A percentile compares a stretch with the other conserved stretches of the same genome.
phyloP scores from a whole-genome alignment of 2,797 vertebrate genomes.

The Scyliorhinus canicula region DNA sequence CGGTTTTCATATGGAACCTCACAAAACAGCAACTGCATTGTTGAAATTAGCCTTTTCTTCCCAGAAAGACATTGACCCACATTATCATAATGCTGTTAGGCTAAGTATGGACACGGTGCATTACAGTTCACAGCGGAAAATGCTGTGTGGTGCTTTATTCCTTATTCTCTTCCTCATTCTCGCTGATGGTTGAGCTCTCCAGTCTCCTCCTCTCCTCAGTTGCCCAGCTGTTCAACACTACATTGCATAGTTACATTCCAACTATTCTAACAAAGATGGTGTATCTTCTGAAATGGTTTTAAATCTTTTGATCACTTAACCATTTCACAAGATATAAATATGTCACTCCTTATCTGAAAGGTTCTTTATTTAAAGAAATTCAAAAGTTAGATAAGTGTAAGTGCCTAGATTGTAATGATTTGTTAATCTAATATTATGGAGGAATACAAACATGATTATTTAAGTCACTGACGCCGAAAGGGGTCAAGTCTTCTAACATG shows the following conservation, averaged over 20 bases:
- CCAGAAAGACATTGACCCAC: neutral
- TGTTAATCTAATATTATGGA: neutral
- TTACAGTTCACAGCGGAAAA: neutral
- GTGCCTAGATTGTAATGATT: neutral
- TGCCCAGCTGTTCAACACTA: neutral
- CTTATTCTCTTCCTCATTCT: neutral
- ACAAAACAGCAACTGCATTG: neutral
- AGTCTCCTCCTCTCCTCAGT: neutral
- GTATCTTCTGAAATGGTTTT: neutral
- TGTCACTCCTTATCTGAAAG: neutral
- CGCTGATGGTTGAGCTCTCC: neutral
- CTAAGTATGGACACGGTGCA: neutral
- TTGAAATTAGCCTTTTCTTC: neutral
- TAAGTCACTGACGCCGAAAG: neutral
- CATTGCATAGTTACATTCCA: neutral
- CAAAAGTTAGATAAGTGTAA: neutral
- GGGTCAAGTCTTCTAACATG: neutral
- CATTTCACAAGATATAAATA: neutral
- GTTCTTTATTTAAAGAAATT: neutral
- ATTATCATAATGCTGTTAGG: neutral
- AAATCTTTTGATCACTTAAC: neutral
- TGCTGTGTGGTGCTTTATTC: neutral
- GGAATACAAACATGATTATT: neutral
- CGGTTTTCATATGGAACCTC: neutral
- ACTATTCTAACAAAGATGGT: neutral